phyloP scores from a whole-genome alignment of 1,140 invertebrate genomes.

The Anadara kagoshimensis region DNA sequence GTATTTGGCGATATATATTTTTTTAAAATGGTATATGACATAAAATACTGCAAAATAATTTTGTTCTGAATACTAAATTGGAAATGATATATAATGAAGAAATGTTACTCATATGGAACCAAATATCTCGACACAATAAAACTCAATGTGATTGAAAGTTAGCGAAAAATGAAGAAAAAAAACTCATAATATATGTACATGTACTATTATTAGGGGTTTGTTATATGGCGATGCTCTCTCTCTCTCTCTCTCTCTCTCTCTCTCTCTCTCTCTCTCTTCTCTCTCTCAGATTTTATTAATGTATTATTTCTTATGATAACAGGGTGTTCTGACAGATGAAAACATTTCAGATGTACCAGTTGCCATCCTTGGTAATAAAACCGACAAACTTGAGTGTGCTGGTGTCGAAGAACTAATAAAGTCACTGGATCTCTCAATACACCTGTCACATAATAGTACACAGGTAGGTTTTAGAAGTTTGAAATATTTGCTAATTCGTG shows the following conservation, averaged over 20 bases:
- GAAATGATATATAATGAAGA: no score
- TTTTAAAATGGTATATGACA: not conserved
- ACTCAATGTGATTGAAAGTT: no score
- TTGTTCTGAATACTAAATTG: no score
- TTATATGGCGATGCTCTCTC: no score
- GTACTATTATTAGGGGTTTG: no score
- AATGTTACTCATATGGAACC: no score
- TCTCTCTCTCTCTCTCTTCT: not conserved
- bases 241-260: not conserved
- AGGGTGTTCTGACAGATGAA: slow-evolving; percentile 45
- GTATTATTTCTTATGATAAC: not conserved
- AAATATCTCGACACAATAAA: no score
- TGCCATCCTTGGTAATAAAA: slow-evolving; percentile 49
- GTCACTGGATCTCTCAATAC: slow-evolving; percentile 17
- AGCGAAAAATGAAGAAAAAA: no score
- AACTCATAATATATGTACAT: no score
- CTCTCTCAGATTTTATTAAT: no score
- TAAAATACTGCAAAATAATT: no score
- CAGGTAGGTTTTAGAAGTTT: not conserved
- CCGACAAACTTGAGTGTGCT: slow-evolving; percentile 32
- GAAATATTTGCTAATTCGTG: slow-evolving; percentile 21
- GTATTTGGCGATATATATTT: not conserved
- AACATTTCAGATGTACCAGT: slow-evolving; percentile 33
- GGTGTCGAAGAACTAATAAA: slow-evolving; percentile 37
- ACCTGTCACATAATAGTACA: slow-evolving; percentile 10